Percentiles rank a stretch among this genome's conserved stretches.
Evolutionary conservation across 2,113 vertebrate genomes (phyloP).

Genomic region (Psammodynastes pulverulentus): DNA sequence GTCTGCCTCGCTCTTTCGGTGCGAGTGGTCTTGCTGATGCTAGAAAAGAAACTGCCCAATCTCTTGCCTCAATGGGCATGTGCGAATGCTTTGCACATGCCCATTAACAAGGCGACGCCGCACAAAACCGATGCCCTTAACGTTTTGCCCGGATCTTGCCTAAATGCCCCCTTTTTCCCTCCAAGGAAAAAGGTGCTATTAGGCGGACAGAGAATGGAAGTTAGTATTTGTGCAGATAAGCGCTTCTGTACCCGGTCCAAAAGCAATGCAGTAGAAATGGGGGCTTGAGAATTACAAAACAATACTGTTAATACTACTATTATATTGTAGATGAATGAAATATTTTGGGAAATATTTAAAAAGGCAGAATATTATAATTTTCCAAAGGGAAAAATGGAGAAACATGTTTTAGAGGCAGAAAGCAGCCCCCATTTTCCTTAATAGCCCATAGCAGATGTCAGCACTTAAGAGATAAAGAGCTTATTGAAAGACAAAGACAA

Average conservation of each 20-base stretch:
- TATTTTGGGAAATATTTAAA: too few relatives aligned
- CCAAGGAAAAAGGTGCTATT: neutral
- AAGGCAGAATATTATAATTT: too few relatives aligned
- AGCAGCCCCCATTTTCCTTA: too few relatives aligned
- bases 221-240: neutral
- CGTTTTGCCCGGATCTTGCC: neutral
- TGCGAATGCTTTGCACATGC: conserved; percentile 54
- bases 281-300: neutral
- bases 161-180: neutral
- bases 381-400: too few relatives aligned
- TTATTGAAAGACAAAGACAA: too few relatives aligned
- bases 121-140: neutral
- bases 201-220: neutral
- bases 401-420: too few relatives aligned
- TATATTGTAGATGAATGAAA: neutral
- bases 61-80: conserved; percentile 48
- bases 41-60: neutral
- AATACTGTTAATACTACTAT: neutral
- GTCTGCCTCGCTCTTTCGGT: neutral
- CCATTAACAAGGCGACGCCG: conserved; percentile 23
- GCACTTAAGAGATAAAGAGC: too few relatives aligned
- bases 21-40: neutral
- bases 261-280: neutral
- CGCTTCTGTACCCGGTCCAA: neutral
- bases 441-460: too few relatives aligned